phyloP scores from a whole-genome alignment of 2,797 vertebrate genomes.

The Acipenser transmontanus region DNA sequence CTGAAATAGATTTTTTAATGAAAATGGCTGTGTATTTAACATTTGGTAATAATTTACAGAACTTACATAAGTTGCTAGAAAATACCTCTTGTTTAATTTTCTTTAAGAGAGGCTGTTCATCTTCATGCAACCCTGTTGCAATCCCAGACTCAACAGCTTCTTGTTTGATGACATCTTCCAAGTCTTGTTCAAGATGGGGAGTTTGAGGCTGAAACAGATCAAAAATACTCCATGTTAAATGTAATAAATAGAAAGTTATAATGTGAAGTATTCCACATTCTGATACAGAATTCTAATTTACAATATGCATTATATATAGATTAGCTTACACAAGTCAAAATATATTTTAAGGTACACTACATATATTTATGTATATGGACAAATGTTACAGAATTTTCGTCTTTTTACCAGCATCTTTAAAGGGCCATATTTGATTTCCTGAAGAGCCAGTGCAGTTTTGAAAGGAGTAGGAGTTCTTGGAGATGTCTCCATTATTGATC shows the following conservation, averaged over 20 bases:
- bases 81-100: slow-evolving; percentile 98
- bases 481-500: slow-evolving; percentile 84
- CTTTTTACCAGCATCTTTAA: slow-evolving; percentile 84
- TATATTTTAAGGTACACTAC: no score
- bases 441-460: slow-evolving; percentile 75
- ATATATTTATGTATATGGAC: neutral
- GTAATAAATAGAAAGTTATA: no score
- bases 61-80: slow-evolving; percentile 14
- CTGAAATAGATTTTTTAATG: slow-evolving; percentile 45
- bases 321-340: no score
- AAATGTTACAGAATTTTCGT: slow-evolving; percentile 7
- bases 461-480: slow-evolving; percentile 90
- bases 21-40: slow-evolving; percentile 4
- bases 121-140: slow-evolving; percentile 59
- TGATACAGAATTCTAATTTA: no score
- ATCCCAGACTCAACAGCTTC: slow-evolving; percentile 86
- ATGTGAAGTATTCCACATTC: neutral
- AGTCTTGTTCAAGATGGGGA: slow-evolving; percentile 74
- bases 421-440: slow-evolving; percentile 85
- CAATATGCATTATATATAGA: no score
- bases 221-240: slow-evolving; percentile 20
- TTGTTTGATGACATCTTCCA: slow-evolving; percentile 86
- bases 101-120: slow-evolving; percentile 79
- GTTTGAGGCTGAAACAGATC: slow-evolving; percentile 63
- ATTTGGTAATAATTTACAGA: no score